Percentiles rank a stretch among this genome's conserved stretches.
These are phyloP conservation scores for Pseudoatta argentina DNA, from an alignment of 1,140 invertebrate species.

Conservation along the genomic window DNA sequence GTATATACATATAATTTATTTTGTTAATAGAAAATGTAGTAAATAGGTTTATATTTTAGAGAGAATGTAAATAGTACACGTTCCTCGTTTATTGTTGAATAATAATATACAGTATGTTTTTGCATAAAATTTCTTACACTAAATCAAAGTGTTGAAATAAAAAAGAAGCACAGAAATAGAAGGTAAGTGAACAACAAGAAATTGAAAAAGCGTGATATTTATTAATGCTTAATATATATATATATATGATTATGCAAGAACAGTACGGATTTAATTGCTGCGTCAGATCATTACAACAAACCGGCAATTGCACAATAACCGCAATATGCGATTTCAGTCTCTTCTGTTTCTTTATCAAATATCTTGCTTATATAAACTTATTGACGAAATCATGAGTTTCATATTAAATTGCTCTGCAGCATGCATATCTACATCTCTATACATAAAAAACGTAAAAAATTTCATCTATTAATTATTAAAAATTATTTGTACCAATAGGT, in stretches of 20 bases:
- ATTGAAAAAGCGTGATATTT: conserved; percentile 64
- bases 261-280: conserved; percentile 54
- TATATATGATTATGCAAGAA: conserved; percentile 48
- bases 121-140: background rate
- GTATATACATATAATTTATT: conserved; percentile 73
- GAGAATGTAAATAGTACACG: conserved; percentile 66
- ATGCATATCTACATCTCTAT: conserved; percentile 20
- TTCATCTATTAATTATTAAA: conserved; percentile 26
- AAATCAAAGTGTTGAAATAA: background rate
- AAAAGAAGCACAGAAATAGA: background rate
- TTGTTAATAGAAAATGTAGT: conserved; percentile 21
- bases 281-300: conserved; percentile 13
- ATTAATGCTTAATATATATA: conserved; percentile 58
- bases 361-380: background rate
- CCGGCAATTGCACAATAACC: background rate
- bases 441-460: conserved; percentile 36
- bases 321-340: conserved; percentile 56
- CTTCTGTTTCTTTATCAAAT: conserved; percentile 50
- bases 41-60: conserved; percentile 45
- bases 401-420: conserved; percentile 35
- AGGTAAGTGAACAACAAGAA: background rate
- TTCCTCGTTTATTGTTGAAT: conserved; percentile 67
- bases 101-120: conserved; percentile 62
- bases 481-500: conserved; percentile 20
- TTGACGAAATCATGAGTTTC: background rate